Base-by-base conservation (phyloP, 2,797 vertebrate species). In the Oryzias dopingdopingensis region DNA sequence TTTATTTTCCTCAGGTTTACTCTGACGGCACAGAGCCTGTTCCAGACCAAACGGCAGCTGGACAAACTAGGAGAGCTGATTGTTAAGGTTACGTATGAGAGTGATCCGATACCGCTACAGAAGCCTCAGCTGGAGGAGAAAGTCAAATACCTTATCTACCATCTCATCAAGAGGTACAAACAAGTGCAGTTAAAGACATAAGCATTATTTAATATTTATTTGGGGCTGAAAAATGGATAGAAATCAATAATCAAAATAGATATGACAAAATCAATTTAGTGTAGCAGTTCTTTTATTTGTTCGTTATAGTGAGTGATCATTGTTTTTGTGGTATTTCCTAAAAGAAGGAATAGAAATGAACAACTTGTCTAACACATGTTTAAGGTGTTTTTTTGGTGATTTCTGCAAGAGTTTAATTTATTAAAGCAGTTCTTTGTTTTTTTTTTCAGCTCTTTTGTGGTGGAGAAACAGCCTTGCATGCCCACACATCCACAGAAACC, bases 391-490 rank as follows among this genome's bases (percentile, higher is more conserved):
- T 37, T 12, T 37, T 2, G 3, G 10, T 3, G 32, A 37, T 12
- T 37, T 37, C 32, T 37, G 32, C 10, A 37, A 10, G 7, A 7
- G 5, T 10, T 17, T 5, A 51, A 18, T 20, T 14, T 18, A 6
- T 40, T 4, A 12, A 40, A 7, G 37, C 1, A 46, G 29, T 42
- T 37, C 15, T 60, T 67, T 6, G 72, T 43, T 69, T 37, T 77
- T 18, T 18, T 69, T 42, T 56, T 6, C 85, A 99, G 97, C 72
- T 96, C 97, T 0, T 98, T 99, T 29, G 92, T 99, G 84, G 95
- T 99, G 67, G 97, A 99, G 88, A 94, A 94, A 82, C 96, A 98
- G 90, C 97, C 96, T 0, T 98, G 95, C 66, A 99, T 98, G 96
- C 95, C 95, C 44, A 97, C 95, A 14, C 95, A 98, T 70, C 96